A percentile compares a stretch with the other conserved stretches of the same genome.
Evolutionary conservation across 2,797 vertebrate species (phyloP).

Genomic region (Falco naumanni): DNA sequence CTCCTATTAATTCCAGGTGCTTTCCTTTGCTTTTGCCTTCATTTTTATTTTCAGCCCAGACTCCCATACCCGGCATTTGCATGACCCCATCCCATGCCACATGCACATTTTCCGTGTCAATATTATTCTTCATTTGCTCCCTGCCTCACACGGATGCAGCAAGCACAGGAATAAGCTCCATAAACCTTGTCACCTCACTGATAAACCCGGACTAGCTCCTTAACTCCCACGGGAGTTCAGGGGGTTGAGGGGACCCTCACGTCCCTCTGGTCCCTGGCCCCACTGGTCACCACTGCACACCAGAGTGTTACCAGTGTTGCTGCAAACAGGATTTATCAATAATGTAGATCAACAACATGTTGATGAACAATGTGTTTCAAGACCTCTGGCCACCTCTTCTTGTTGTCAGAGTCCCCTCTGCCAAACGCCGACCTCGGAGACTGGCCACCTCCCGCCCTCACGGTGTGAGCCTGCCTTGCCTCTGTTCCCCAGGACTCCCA

Average conservation of each 20-base stretch:
- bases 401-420: neutral
- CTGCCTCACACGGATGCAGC: fast-evolving
- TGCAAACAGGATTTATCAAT: neutral
- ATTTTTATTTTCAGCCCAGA: neutral
- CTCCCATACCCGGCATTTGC: neutral
- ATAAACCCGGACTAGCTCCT: neutral
- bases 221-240: neutral
- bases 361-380: fast-evolving
- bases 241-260: too few relatives aligned
- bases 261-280: neutral
- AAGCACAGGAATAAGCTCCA: neutral
- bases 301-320: too few relatives aligned
- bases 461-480: fast-evolving
- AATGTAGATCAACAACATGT: fast-evolving
- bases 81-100: fast-evolving
- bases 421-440: fast-evolving
- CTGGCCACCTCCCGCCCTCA: fast-evolving
- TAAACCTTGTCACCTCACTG: neutral
- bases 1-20: neutral
- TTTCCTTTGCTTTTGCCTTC: neutral
- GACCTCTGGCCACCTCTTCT: neutral
- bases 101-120: fast-evolving
- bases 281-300: neutral
- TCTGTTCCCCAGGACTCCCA: neutral
- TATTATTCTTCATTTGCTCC: neutral